Evolutionary conservation across 2,888 invertebrate genomes (phyloP), one percentile per base, ranked within the genome.

Genomic region (Cepaea hortensis): DNA sequence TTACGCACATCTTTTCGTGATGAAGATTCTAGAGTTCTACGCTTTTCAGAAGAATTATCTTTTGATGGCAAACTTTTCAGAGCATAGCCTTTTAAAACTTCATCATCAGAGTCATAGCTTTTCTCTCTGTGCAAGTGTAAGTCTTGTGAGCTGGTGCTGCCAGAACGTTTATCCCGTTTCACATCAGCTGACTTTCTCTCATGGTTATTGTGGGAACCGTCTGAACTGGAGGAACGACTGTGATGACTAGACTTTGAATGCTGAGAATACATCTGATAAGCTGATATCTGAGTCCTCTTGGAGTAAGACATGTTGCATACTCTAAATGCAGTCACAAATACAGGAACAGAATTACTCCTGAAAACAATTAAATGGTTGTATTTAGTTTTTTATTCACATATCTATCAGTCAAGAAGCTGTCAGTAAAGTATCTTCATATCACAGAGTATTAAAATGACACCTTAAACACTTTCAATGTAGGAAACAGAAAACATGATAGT

Each of bases 31-130:
- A 48, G n/a, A 23, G 75, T 15, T 75, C 35, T 84, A n/a, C 48
- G 55, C 50, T 65, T 84, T n/a, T 77, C 72, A 35, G 76, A 55
- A n/a, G 68, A 76, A 84, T 55, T 70, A 23, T 80, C 85, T 61
- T 61, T 79, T 46, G 79, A 46, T 15, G n/a, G 20, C 0, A 65
- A 75, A 46, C 85, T 73, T 48, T 81, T 85, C 3, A 79, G 70
- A 15, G 68, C 50, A 70, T 65, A 46, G 11, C 48, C 48, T 55
- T 84, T 84, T 23, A 84, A 50, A 18, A 84, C 84, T n/a, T 84
- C 84, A 61, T 85, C 85, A 80, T 80, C 85, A 73, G 85, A 85
- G 18, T 85, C 85, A 72, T 72, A 80, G 18, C 72, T 55, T 72
- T 35, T 70, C 3, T n/a, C 61, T 55, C 72, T 82, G 73, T 15